Conservation (phyloP, 1,140 invertebrate species). For the Tetramorium parvispinum region DNA sequence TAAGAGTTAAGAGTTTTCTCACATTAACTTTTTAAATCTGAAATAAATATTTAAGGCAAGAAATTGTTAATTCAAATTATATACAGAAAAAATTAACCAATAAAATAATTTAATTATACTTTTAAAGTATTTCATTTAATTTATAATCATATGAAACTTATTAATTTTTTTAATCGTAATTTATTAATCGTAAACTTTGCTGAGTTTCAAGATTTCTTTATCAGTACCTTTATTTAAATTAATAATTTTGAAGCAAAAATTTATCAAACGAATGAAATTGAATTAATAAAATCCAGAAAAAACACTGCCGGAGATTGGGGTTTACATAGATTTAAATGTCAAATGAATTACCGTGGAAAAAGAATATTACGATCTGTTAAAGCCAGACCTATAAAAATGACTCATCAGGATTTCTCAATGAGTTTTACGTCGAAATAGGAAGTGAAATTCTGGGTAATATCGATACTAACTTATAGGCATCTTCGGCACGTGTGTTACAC, state of each 20-base stretch:
- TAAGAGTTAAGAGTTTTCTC: not conserved
- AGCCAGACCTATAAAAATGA: not conserved
- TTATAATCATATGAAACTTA: not conserved
- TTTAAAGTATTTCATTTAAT: conserved; percentile 6
- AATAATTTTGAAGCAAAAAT: not conserved
- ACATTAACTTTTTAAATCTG: not conserved
- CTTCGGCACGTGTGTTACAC: not conserved
- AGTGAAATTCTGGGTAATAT: conserved; percentile 23
- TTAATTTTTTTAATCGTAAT: not conserved
- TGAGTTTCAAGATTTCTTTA: not conserved
- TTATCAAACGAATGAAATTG: not conserved
- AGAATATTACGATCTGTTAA: not conserved
- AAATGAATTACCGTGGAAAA: not conserved
- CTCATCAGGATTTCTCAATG: not conserved
- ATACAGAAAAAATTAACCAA: not conserved
- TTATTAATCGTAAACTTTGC: not conserved
- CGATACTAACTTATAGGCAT: conserved; percentile 5
- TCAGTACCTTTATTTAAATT: not conserved
- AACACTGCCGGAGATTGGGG: not conserved
- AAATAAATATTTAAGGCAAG: not conserved
- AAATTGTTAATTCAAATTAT: not conserved
- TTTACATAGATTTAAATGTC: not conserved
- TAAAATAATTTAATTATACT: not conserved
- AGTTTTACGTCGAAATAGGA: conserved; percentile 33
- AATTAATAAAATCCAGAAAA: not conserved